A percentile compares a stretch with the other conserved stretches of the same genome.
Evolutionary conservation across 2,113 vertebrate species (phyloP).

Genomic region (Lucifuga dentata): DNA sequence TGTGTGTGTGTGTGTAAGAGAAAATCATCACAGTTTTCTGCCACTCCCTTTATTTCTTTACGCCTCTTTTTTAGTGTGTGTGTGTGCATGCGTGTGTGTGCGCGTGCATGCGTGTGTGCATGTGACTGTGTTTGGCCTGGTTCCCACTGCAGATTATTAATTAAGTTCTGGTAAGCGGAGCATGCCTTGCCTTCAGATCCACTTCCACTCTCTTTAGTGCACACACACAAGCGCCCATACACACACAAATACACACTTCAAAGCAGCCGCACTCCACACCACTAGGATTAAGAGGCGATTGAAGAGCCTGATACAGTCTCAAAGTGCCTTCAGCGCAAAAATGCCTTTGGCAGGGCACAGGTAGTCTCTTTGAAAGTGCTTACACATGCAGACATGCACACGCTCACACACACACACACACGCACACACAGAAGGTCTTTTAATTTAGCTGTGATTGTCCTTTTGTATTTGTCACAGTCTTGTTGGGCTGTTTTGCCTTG

Average conservation of each 20-base stretch:
- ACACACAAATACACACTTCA: constrained; percentile 73
- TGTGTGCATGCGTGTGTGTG: not conserved
- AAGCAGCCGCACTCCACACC: constrained; percentile 75
- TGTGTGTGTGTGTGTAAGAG: constrained; percentile 3
- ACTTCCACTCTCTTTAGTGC: constrained; percentile 69
- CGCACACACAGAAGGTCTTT: constrained; percentile 59
- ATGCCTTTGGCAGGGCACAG: constrained; percentile 80
- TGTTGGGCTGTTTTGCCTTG: constrained; percentile 48
- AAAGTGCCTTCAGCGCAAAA: constrained; percentile 77
- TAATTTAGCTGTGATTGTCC: constrained; percentile 64
- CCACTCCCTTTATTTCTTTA: constrained; percentile 34
- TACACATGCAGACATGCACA: constrained; percentile 52
- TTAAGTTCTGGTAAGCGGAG: constrained; percentile 78
- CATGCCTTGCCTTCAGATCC: constrained; percentile 77
- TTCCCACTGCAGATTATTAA: constrained; percentile 82
- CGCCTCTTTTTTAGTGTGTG: constrained; percentile 7
- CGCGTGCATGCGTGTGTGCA: constrained; percentile 25
- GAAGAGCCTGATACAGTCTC: constrained; percentile 81
- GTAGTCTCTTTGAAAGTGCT: constrained; percentile 78
- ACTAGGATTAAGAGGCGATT: constrained; percentile 80
- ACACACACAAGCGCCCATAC: constrained; percentile 34
- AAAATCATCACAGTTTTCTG: constrained; percentile 48
- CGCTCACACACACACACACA: constrained; percentile 29
- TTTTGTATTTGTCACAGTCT: constrained; percentile 66
- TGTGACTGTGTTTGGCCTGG: constrained; percentile 60